Conservation (phyloP, 2,797 vertebrate species). For the Eleutherodactylus coqui region DNA sequence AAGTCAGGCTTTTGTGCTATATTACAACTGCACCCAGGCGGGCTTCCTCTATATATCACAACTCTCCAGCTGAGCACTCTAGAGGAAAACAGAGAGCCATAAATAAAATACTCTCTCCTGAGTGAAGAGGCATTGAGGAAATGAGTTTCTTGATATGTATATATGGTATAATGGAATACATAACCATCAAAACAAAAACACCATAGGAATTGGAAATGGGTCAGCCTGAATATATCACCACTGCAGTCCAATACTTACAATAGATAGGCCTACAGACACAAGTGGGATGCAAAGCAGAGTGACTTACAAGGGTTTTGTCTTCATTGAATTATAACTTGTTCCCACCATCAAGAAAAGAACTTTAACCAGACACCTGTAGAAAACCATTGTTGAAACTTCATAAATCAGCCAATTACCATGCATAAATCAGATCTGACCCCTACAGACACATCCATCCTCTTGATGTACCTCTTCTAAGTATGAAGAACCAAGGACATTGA, state of each 20-base stretch:
- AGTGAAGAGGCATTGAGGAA: neutral
- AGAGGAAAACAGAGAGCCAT: neutral
- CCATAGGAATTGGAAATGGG: slow-evolving; percentile 16
- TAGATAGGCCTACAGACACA: neutral
- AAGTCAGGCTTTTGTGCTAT: neutral
- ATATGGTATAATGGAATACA: neutral
- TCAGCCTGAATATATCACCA: slow-evolving; percentile 1
- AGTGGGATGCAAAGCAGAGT: slow-evolving; percentile 1
- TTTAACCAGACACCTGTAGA: slow-evolving; percentile 14
- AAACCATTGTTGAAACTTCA: neutral
- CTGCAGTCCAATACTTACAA: neutral
- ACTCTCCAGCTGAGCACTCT: neutral
- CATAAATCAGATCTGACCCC: slow-evolving; percentile 11
- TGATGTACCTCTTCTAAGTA: neutral
- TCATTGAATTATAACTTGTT: slow-evolving; percentile 12
- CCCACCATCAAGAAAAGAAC: slow-evolving; percentile 12
- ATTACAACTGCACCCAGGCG: neutral
- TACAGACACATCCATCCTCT: slow-evolving; percentile 38
- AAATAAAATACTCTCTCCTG: neutral
- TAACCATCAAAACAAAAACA: neutral
- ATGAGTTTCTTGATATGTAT: neutral
- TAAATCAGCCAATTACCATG: slow-evolving; percentile 34
- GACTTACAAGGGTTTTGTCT: slow-evolving; percentile 10
- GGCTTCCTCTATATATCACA: neutral
- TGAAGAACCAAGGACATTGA: slow-evolving; percentile 12